These are phyloP conservation scores for Polydrusus tereticollis DNA, from an alignment of 2,888 invertebrate genomes.

Conservation along the genomic window DNA sequence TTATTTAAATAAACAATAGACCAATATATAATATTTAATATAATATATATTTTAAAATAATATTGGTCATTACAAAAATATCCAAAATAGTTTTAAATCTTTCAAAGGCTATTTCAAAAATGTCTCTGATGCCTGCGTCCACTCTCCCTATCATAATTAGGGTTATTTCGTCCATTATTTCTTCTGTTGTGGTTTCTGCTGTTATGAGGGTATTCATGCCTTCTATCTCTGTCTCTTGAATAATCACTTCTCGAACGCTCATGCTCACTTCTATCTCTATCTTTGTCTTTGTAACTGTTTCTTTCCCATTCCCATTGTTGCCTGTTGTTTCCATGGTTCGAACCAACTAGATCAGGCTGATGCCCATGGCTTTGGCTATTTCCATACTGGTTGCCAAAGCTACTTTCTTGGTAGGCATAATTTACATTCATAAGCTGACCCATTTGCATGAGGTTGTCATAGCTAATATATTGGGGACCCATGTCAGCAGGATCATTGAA, in stretches of 20 bases:
- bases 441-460: conserved; percentile 16
- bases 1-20: too few species aligned
- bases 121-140: conserved; percentile 16
- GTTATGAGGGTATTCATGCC: conserved; percentile 36
- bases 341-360: neutral
- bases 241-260: conserved; percentile 19
- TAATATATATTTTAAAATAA: neutral
- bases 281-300: conserved; percentile 34
- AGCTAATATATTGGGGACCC: neutral
- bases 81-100: neutral
- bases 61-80: neutral
- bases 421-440: conserved; percentile 29
- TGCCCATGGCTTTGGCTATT: neutral
- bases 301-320: conserved; percentile 36
- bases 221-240: conserved; percentile 35
- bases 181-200: conserved; percentile 41
- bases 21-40: neutral
- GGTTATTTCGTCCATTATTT: conserved; percentile 9
- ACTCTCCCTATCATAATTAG: conserved; percentile 7
- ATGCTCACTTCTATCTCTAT: conserved; percentile 28
- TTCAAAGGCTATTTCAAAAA: conserved; percentile 5
- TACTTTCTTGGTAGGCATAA: neutral
- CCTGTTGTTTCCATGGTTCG: neutral
- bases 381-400: neutral
- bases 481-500: conserved; percentile 5